These are phyloP conservation scores for Dicyrtomina minuta DNA, from an alignment of 2,888 invertebrate genomes.

Conservation along the genomic window DNA sequence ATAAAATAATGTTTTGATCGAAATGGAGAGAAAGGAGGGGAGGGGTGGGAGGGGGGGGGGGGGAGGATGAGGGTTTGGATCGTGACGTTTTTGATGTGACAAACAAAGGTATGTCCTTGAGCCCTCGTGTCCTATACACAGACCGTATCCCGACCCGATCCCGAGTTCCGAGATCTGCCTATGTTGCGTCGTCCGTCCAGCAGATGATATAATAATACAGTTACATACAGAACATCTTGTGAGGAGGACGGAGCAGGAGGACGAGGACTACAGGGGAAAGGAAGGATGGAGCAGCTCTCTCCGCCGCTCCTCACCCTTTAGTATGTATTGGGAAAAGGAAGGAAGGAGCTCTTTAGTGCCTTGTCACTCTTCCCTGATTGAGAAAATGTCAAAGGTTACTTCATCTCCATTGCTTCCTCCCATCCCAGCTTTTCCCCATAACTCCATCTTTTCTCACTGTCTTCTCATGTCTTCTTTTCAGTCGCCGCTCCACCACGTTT, in stretches of 20 bases:
- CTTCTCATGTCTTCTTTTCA: not conserved
- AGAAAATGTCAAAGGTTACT: constrained; percentile 21
- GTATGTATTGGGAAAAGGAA: not conserved
- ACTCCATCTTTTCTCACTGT: not conserved
- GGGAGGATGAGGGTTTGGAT: too few species aligned
- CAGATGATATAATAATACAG: too few species aligned
- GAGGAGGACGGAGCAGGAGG: not conserved
- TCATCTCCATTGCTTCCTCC: not conserved
- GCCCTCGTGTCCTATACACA: too few species aligned
- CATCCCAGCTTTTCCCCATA: not conserved
- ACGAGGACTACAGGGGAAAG: not conserved
- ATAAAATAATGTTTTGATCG: too few species aligned
- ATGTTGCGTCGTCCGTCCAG: too few species aligned
- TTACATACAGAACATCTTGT: too few species aligned
- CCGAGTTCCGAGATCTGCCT: too few species aligned
- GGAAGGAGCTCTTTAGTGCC: not conserved
- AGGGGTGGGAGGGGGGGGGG: too few species aligned
- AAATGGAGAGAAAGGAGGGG: too few species aligned
- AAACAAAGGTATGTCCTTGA: too few species aligned
- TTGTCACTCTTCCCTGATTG: constrained; percentile 6
- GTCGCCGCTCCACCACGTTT: not conserved
- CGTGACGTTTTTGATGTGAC: too few species aligned
- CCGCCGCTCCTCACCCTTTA: not conserved
- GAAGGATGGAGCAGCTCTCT: not conserved
- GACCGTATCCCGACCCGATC: too few species aligned